phyloP scores from a whole-genome alignment of 2,113 vertebrate species.

The Pheucticus melanocephalus region DNA sequence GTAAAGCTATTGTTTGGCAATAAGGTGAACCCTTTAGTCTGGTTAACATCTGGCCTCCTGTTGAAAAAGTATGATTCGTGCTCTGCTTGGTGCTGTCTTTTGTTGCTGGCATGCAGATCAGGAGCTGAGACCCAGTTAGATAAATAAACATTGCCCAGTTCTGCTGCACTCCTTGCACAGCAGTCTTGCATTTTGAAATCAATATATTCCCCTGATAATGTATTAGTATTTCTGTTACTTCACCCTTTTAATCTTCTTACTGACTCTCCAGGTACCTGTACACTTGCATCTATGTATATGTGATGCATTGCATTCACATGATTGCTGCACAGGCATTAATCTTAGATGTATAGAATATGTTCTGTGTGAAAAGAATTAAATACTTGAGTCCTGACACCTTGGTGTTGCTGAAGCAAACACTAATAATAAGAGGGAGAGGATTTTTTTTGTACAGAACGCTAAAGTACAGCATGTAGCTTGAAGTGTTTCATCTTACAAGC shows the following conservation, averaged over 20 bases:
- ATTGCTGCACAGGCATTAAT: background rate
- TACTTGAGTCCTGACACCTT: background rate
- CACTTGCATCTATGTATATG: background rate
- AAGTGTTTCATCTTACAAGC: background rate
- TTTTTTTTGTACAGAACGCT: background rate
- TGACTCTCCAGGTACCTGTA: background rate
- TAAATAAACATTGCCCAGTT: background rate
- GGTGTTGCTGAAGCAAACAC: background rate
- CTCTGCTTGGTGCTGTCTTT: background rate
- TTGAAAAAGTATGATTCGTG: background rate
- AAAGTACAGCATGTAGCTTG: background rate
- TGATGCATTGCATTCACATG: background rate
- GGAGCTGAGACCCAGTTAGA: background rate
- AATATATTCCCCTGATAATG: background rate
- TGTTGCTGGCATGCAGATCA: background rate
- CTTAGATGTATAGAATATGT: background rate
- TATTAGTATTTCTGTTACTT: background rate
- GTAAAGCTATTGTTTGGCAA: background rate
- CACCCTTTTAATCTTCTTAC: background rate
- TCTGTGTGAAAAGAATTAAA: background rate
- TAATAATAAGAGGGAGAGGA: background rate
- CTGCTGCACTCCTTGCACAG: background rate
- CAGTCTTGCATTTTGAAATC: background rate
- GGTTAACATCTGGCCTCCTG: background rate
- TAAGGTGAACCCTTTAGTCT: background rate